These are phyloP conservation scores for Zygogramma bicolorata DNA, from an alignment of 2,888 invertebrate species.

Conservation along the genomic window DNA sequence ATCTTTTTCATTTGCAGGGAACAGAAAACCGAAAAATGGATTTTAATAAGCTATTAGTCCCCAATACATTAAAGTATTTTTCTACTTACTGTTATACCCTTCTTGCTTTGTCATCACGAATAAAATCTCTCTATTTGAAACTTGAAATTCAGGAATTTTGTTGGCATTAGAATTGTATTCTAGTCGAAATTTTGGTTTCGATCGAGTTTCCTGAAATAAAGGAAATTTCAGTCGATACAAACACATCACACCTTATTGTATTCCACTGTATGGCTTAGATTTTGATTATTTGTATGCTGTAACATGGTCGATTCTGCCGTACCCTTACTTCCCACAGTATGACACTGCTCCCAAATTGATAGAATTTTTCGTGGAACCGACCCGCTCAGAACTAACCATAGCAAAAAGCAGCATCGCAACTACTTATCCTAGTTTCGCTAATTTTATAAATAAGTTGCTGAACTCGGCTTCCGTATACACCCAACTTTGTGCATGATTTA, in stretches of 20 bases:
- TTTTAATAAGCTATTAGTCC: too few species aligned
- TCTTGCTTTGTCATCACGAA: too few species aligned
- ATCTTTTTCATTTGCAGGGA: too few species aligned
- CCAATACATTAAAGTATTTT: too few species aligned
- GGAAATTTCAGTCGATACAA: too few species aligned
- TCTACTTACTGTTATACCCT: too few species aligned
- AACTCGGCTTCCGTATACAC: constrained; percentile 58
- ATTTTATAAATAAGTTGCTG: constrained; percentile 59
- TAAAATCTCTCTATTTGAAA: too few species aligned
- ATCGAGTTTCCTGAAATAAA: not conserved
- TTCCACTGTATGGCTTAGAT: not conserved
- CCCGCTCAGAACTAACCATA: constrained; percentile 13
- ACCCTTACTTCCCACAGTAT: constrained; percentile 16
- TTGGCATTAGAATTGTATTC: not conserved
- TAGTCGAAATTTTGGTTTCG: not conserved
- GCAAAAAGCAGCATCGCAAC: constrained; percentile 47
- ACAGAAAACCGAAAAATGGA: too few species aligned
- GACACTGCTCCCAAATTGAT: constrained; percentile 21
- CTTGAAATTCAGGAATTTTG: not conserved
- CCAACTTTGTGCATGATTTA: constrained; percentile 63
- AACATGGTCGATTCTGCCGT: not conserved
- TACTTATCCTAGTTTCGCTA: constrained; percentile 54
- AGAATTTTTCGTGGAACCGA: constrained; percentile 3
- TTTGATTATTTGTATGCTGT: not conserved
- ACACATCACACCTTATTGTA: too few species aligned